A percentile compares a stretch with the other conserved stretches of the same genome.
phyloP scores from a whole-genome alignment of 2,113 vertebrate genomes.

The Dicentrarchus labrax region DNA sequence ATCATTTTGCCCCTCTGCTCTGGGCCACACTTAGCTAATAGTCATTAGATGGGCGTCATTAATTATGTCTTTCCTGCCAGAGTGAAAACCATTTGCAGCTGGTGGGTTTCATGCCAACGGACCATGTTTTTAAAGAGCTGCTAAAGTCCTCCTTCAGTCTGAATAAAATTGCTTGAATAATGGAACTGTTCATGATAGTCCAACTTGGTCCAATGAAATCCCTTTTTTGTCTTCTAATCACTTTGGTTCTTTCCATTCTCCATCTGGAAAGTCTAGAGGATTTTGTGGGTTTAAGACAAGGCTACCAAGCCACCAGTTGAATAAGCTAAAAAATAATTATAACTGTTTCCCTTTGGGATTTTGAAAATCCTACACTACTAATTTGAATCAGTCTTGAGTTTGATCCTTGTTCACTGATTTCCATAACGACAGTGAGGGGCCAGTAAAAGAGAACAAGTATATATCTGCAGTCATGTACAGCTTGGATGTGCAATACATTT shows the following conservation, averaged over 20 bases:
- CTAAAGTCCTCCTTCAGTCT: constrained; percentile 28
- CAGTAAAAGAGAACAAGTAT: constrained; percentile 1
- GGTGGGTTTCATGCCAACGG: constrained; percentile 44
- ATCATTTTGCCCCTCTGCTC: constrained; percentile 61
- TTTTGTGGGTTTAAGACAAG: constrained; percentile 34
- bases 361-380: constrained; percentile 7
- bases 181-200: constrained; percentile 27
- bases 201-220: neutral
- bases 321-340: constrained; percentile 22
- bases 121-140: constrained; percentile 50
- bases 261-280: constrained; percentile 11
- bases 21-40: constrained; percentile 69
- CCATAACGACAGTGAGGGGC: constrained; percentile 8
- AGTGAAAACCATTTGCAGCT: constrained; percentile 65
- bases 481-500: constrained; percentile 17
- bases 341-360: constrained; percentile 9
- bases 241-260: neutral
- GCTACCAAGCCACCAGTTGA: constrained; percentile 12
- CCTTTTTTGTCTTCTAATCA: constrained; percentile 40
- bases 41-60: constrained; percentile 74
- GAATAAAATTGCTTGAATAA: constrained; percentile 43
- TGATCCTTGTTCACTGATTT: constrained; percentile 31
- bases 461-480: neutral
- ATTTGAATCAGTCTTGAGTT: constrained; percentile 15
- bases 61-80: constrained; percentile 70